phyloP scores from a whole-genome alignment of 2,888 invertebrate genomes.

The Limnephilus marmoratus region DNA sequence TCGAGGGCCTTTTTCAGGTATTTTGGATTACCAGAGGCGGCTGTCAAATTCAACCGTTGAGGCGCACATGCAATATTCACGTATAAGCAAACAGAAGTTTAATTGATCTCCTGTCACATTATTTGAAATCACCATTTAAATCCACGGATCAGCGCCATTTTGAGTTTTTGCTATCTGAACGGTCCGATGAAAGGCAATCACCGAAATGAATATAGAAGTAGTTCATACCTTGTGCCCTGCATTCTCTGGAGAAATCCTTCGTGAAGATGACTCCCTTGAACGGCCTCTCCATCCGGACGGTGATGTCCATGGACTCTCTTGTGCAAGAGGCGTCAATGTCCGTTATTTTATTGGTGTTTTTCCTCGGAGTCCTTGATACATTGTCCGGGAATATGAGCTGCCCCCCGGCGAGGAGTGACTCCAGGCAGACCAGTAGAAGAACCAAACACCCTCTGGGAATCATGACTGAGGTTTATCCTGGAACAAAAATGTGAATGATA shows the following conservation, averaged over 20 bases:
- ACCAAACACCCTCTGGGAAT: constrained; percentile 62
- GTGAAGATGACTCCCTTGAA: constrained; percentile 87
- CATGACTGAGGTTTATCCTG: constrained; percentile 55
- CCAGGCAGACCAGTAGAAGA: constrained; percentile 44
- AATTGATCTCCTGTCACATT: neutral
- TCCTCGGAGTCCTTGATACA: constrained; percentile 62
- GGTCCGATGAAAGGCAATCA: neutral
- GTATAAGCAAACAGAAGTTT: neutral
- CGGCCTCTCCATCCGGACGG: constrained; percentile 78
- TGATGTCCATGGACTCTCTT: constrained; percentile 79
- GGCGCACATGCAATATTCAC: neutral
- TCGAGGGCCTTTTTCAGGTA: too few species aligned
- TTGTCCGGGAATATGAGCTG: constrained; percentile 64
- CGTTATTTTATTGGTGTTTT: constrained; percentile 76
- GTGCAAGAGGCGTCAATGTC: constrained; percentile 81
- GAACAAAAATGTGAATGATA: constrained; percentile 49
- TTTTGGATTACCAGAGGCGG: too few species aligned
- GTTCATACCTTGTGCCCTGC: constrained; percentile 78
- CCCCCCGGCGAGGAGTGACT: constrained; percentile 42
- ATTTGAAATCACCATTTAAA: neutral
- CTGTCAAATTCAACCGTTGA: too few species aligned
- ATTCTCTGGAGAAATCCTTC: constrained; percentile 86
- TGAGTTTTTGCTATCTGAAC: neutral
- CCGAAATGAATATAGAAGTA: neutral
- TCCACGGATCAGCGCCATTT: neutral